Percentiles rank a stretch among this genome's conserved stretches.
These are phyloP conservation scores for Luehdorfia chinensis DNA, from an alignment of 1,140 invertebrate species.

Conservation along the genomic window DNA sequence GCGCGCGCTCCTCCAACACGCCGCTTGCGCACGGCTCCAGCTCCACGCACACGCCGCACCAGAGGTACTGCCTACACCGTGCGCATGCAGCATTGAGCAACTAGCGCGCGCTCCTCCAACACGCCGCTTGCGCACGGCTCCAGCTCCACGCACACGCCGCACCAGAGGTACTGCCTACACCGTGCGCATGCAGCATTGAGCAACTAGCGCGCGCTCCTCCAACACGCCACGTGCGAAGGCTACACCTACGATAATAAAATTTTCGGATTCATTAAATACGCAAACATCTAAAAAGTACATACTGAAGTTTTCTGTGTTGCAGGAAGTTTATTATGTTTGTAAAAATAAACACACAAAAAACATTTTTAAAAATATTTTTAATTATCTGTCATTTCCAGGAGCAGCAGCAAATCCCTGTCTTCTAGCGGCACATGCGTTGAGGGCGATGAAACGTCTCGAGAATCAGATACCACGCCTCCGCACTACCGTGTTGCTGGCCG, in stretches of 20 bases:
- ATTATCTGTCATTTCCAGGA: constrained; percentile 56
- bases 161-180: constrained; percentile 65
- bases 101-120: constrained; percentile 58
- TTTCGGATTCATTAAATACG: too few relatives aligned
- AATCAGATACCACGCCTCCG: constrained; percentile 90
- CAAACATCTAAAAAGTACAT: too few relatives aligned
- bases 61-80: too few relatives aligned
- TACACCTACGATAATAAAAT: too few relatives aligned
- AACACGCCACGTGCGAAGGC: constrained; percentile 65
- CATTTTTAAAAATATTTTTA: too few relatives aligned
- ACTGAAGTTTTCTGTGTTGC: too few relatives aligned
- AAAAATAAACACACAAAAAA: too few relatives aligned
- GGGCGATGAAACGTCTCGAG: constrained; percentile 92
- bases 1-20: constrained; percentile 61
- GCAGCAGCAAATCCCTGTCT: constrained; percentile 72
- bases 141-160: constrained; percentile 55
- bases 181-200: too few relatives aligned
- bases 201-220: constrained; percentile 53
- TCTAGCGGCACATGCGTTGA: constrained; percentile 79
- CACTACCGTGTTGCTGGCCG: constrained; percentile 86
- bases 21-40: constrained; percentile 59
- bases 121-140: constrained; percentile 64
- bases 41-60: constrained; percentile 59
- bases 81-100: too few relatives aligned
- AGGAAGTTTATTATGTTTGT: too few relatives aligned